Evolutionary conservation across 2,113 vertebrate species (phyloP).

Genomic region (Gymnogyps californianus): DNA sequence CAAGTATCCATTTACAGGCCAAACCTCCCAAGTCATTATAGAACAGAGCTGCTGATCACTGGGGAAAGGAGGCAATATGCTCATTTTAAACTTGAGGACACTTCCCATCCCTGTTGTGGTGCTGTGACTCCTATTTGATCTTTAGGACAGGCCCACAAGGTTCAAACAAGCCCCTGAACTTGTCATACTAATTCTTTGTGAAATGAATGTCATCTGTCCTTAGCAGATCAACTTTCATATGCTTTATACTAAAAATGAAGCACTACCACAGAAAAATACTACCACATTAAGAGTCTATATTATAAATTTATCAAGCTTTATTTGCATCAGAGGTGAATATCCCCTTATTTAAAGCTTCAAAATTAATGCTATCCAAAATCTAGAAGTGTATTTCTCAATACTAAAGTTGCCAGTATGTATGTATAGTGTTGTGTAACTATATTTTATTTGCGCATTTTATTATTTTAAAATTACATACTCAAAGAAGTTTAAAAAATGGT

Average conservation of each 20-base stretch:
- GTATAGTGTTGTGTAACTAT: neutral
- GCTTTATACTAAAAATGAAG: neutral
- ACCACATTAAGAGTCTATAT: neutral
- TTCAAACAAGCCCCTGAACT: neutral
- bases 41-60: neutral
- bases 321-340: neutral
- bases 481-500: neutral
- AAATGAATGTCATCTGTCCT: neutral
- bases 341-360: neutral
- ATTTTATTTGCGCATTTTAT: neutral
- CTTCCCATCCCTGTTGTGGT: neutral
- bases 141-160: neutral
- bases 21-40: neutral
- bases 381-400: neutral
- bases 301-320: neutral
- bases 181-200: neutral
- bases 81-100: neutral
- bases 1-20: neutral
- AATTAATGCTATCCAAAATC: neutral
- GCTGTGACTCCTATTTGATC: neutral
- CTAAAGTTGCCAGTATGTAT: neutral
- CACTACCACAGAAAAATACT: neutral
- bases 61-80: neutral
- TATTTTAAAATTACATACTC: neutral
- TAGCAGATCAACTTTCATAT: neutral